These are phyloP conservation scores for Erythrocercus mccallii DNA, from an alignment of 2,113 vertebrate genomes.

Conservation along the genomic window DNA sequence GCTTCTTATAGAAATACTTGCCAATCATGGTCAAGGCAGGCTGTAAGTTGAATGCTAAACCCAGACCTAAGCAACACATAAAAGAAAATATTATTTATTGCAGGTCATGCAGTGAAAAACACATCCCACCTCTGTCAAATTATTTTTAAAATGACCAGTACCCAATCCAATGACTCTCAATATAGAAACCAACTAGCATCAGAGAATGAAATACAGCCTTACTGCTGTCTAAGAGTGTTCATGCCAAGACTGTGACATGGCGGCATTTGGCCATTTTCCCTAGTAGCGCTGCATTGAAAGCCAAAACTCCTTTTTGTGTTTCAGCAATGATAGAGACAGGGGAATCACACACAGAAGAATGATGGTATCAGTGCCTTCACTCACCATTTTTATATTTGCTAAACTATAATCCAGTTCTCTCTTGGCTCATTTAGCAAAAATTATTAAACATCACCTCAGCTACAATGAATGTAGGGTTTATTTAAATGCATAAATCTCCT, in stretches of 20 bases:
- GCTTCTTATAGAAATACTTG: constrained; percentile 91
- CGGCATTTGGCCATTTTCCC: neutral
- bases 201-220: neutral
- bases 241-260: neutral
- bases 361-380: neutral
- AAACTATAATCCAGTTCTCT: neutral
- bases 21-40: constrained; percentile 96
- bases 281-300: neutral
- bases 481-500: constrained; percentile 19
- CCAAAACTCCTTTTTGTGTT: neutral
- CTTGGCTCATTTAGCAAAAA: constrained; percentile 23
- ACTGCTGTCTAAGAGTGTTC: neutral
- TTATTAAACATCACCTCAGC: constrained; percentile 37
- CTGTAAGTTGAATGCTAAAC: constrained; percentile 96
- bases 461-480: neutral
- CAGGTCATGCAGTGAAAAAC: neutral
- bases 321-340: neutral
- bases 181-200: neutral
- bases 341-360: neutral
- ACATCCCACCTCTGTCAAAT: neutral
- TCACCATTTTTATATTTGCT: constrained; percentile 22
- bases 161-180: neutral
- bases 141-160: neutral
- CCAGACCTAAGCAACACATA: constrained; percentile 80
- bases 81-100: constrained; percentile 45